Evolutionary conservation across 2,888 invertebrate genomes (phyloP), one percentile per base, ranked within the genome.

Genomic region (Notocelia uddmanniana): DNA sequence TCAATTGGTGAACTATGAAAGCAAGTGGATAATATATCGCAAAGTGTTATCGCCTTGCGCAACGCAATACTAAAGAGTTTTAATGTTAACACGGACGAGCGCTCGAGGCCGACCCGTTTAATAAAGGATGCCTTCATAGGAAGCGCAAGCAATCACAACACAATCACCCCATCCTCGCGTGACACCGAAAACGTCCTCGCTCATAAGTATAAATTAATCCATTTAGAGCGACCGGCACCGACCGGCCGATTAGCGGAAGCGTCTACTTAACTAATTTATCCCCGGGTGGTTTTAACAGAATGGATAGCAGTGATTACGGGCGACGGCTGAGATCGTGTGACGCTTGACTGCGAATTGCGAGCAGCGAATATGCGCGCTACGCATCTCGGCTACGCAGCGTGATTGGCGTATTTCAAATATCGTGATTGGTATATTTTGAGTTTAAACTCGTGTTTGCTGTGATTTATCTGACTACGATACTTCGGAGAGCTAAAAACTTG

Each of bases 211-310:
- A 94, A 94, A 94, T 94, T 94, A 94, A 94, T 94, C 94, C 94
- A 94, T 94, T 94, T 94, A 92, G 90, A 90, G 84, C 91, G 87
- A 86, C 89, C 89, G 89, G 86, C 89, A 90, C 88, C 89, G 88
- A 86, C 87, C 88, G 85, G 92, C 88, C 94, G 94, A 94, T 94
- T 94, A 94, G 91, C 94, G 94, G 94, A 94, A 94, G 91, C 91
- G 89, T 91, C 94, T 94, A 94, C 93, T 94, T 94, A 94, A 94
- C 93, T 94, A 93, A 94, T 94, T 94, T 94, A 94, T 90, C 86
- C 91, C 89, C 91, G 92, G 93, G 92, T 92, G 90, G 93, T 94
- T 94, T 94, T 94, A 94, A 94, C 93, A 92, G 93, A 93, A 94
- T 94, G 94, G 92, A 94, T 94, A 93, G 93, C 94, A 87, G 93